Evolutionary conservation across 2,797 vertebrate genomes (phyloP).

Genomic region (Enteromius fasciolatus): DNA sequence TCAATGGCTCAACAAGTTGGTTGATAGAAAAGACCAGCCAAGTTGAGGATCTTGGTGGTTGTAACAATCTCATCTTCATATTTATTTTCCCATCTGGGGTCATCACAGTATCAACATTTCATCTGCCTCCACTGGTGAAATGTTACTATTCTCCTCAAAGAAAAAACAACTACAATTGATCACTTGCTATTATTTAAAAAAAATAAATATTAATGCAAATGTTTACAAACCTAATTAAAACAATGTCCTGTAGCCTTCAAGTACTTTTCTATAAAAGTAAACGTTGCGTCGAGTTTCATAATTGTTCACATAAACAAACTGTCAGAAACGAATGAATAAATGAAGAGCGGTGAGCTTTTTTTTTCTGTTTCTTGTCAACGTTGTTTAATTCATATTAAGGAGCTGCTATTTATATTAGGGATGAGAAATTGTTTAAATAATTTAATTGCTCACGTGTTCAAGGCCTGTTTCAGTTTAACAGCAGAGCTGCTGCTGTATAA

Average conservation of each 20-base stretch:
- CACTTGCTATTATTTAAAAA: too few species aligned
- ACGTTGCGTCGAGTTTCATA: neutral
- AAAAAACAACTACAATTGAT: too few species aligned
- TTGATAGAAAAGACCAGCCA: neutral
- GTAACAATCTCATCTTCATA: neutral
- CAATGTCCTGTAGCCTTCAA: neutral
- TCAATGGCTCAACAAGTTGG: neutral
- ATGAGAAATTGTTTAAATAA: neutral
- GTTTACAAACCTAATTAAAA: neutral
- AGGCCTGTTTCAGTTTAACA: neutral
- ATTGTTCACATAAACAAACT: neutral
- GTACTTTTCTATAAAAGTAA: neutral
- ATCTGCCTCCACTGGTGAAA: neutral
- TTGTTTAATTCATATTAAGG: neutral
- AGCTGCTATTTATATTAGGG: neutral
- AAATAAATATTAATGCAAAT: neutral
- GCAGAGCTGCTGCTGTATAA: neutral
- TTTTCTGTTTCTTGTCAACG: constrained; percentile 3
- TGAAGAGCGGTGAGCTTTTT: neutral
- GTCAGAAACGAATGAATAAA: neutral
- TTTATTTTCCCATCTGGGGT: neutral
- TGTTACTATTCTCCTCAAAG: neutral
- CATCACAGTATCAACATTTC: neutral
- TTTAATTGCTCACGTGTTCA: neutral
- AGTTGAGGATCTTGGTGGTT: neutral